Evolutionary conservation across 2,888 invertebrate species (phyloP), one percentile per base, ranked within the genome.

Genomic region (Machimus atricapillus): DNA sequence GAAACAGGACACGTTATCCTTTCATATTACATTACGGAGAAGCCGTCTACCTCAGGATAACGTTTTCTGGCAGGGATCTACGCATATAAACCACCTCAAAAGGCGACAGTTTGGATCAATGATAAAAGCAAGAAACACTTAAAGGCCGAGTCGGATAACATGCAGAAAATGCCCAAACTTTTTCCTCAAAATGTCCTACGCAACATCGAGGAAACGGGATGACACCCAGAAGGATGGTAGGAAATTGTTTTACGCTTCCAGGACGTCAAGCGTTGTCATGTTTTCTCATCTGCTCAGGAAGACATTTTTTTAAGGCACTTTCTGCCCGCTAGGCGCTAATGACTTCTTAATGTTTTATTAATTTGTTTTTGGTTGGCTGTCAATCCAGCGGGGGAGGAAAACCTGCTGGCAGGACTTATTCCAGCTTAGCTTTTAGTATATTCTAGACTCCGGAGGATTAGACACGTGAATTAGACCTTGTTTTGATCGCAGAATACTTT

Each of bases 281-380:
- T 85, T 87, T 76, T 56, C 52, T 87, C 77, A 79, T 78, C 58
- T 79, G 58, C 23, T 19, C 31, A 27, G 58, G 58, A 78, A 79
- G 43, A 27, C 16, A 86, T 27, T 77, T 56, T n/a, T 52, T 76
- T 86, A 31, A 34, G 19, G 27, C 43, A 23, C 5, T n/a, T 74
- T 12, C 34, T 77, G n/a, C n/a, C 14, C 46, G 16, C 34, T 56
- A 56, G n/a, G 19, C 66, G 52, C 87, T 88, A 88, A 88, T 88
- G 87, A 87, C 86, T 88, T 88, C 87, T 87, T 88, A 88, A 88
- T 88, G 87, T 88, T 76, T 88, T 88, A 88, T 87, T 88, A 88
- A 88, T 88, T 88, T 87, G 87, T 87, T 85, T 87, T 87, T 87
- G 66, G 87, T 86, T 74, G 66, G 86, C 87, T 87, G 88, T 87